A percentile compares a stretch with the other conserved stretches of the same genome.
Conservation (phyloP, 2,888 invertebrate genomes). For the Lucinisca nassula region DNA sequence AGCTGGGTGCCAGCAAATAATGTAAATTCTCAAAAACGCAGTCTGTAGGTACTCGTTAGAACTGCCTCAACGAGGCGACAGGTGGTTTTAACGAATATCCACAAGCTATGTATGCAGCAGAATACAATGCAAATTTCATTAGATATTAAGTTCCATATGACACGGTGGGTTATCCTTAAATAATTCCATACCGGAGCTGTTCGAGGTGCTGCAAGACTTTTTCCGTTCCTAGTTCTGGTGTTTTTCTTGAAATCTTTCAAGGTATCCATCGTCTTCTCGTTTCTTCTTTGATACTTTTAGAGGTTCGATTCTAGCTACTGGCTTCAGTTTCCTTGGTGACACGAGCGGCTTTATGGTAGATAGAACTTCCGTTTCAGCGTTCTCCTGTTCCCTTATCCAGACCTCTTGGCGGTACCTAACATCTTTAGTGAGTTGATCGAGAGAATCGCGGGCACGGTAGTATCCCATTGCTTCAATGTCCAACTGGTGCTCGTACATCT, state of each 20-base stretch:
- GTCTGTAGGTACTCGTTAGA: too few relatives aligned
- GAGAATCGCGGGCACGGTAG: constrained; percentile 37
- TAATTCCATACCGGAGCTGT: too few relatives aligned
- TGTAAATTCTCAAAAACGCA: too few relatives aligned
- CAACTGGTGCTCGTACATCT: constrained; percentile 57
- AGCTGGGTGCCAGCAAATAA: too few relatives aligned
- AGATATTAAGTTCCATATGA: too few relatives aligned
- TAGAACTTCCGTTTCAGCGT: constrained; percentile 28
- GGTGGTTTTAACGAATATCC: too few relatives aligned
- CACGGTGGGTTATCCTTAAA: too few relatives aligned
- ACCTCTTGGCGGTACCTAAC: constrained; percentile 29
- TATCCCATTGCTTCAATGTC: constrained; percentile 58
- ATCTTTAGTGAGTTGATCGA: constrained; percentile 47
- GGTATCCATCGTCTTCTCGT: background rate
- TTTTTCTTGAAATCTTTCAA: background rate
- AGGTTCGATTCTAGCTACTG: background rate
- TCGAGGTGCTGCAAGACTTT: too few relatives aligned
- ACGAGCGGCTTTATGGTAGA: background rate
- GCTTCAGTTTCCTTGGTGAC: constrained; percentile 36
- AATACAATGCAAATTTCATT: too few relatives aligned
- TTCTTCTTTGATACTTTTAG: background rate
- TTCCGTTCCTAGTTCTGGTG: too few relatives aligned
- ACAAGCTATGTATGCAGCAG: too few relatives aligned
- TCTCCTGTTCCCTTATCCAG: constrained; percentile 45
- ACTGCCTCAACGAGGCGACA: too few relatives aligned